These are phyloP conservation scores for Protophormia terraenovae DNA, from an alignment of 2,888 invertebrate species.

Conservation along the genomic window DNA sequence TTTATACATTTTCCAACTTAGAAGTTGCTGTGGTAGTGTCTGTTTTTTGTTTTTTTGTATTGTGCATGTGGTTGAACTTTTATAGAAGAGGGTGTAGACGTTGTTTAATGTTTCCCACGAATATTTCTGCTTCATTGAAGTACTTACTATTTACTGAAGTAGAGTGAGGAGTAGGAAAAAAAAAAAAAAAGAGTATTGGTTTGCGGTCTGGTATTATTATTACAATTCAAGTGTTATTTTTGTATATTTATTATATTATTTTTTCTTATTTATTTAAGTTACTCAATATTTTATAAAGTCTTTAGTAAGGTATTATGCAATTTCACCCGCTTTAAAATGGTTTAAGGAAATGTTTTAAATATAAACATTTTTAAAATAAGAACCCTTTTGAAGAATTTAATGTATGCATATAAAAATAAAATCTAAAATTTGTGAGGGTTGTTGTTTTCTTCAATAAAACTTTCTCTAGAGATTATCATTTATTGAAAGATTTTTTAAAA, in stretches of 20 bases:
- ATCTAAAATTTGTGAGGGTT: constrained; percentile 27
- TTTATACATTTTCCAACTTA: constrained; percentile 32
- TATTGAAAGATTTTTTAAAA: too few species aligned
- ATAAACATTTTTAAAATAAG: neutral
- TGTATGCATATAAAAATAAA: neutral
- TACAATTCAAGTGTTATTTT: constrained; percentile 65
- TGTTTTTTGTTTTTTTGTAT: neutral
- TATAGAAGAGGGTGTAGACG: constrained; percentile 67
- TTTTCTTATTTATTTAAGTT: constrained; percentile 34
- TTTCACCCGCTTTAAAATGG: constrained; percentile 47
- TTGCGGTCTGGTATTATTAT: constrained; percentile 65
- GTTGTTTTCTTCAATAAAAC: neutral
- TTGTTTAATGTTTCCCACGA: constrained; percentile 67
- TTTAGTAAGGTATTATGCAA: constrained; percentile 3
- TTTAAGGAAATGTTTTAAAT: neutral
- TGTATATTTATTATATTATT: constrained; percentile 39
- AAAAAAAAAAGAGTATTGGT: constrained; percentile 47
- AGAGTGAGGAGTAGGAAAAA: constrained; percentile 26
- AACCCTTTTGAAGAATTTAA: constrained; percentile 42
- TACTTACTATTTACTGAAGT: constrained; percentile 38
- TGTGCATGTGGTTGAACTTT: constrained; percentile 66
- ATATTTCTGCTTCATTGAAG: constrained; percentile 68
- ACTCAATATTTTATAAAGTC: constrained; percentile 28
- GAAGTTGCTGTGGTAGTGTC: constrained; percentile 41
- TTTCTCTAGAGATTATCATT: neutral